Evolutionary conservation across 2,113 vertebrate genomes (phyloP).

Genomic region (Microcebus lehilahytsara): DNA sequence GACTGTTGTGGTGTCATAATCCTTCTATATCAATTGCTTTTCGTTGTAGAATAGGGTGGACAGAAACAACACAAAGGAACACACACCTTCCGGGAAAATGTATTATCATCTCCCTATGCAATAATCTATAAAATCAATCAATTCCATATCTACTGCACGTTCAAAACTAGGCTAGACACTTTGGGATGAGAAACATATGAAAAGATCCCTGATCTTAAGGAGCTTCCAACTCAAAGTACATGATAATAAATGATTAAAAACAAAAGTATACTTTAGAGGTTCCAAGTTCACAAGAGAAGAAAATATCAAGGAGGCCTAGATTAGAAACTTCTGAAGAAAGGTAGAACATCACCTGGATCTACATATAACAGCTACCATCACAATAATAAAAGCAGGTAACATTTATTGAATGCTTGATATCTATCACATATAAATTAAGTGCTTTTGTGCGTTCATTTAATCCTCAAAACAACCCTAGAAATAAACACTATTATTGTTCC

Average conservation of each 20-base stretch:
- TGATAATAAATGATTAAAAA: not conserved
- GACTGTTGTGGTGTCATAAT: not conserved
- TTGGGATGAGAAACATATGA: too few relatives aligned
- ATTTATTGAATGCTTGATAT: not conserved
- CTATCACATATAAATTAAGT: not conserved
- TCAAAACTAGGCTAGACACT: too few relatives aligned
- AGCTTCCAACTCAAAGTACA: too few relatives aligned
- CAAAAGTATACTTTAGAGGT: not conserved
- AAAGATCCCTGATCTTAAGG: too few relatives aligned
- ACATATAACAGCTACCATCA: not conserved
- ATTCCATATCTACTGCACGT: too few relatives aligned
- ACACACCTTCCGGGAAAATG: not conserved
- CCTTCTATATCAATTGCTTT: not conserved
- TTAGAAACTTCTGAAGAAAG: not conserved
- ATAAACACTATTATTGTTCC: not conserved
- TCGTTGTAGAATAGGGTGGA: not conserved
- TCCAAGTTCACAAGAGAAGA: not conserved
- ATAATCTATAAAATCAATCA: not conserved
- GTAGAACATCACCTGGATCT: not conserved
- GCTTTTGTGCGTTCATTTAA: not conserved
- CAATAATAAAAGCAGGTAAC: not conserved
- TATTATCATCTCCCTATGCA: not conserved
- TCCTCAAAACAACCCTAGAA: not conserved
- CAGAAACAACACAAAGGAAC: not conserved
- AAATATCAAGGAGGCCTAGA: not conserved